Conservation (phyloP, 2,888 invertebrate species). For the Podotricha telesiphe region DNA sequence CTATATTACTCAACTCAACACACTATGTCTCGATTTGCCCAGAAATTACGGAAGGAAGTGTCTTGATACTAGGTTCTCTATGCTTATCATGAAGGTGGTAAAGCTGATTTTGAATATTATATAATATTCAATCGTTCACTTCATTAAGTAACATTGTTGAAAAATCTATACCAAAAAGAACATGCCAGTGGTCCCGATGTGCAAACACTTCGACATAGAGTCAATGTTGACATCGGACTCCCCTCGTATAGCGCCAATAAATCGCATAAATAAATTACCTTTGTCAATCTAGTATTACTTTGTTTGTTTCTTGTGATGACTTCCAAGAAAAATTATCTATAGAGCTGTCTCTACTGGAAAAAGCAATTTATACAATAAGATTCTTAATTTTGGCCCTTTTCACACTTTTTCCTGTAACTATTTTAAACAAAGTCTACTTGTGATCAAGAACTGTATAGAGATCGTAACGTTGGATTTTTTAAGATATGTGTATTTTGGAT, state of each 20-base stretch:
- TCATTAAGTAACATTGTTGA: conserved; percentile 33
- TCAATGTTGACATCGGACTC: conserved; percentile 72
- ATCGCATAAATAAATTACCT: conserved; percentile 80
- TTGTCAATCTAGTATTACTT: conserved; percentile 73
- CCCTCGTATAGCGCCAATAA: conserved; percentile 67
- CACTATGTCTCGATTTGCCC: too few species aligned
- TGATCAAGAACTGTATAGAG: too few species aligned
- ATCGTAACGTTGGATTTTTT: too few species aligned
- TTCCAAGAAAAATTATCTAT: conserved; percentile 11
- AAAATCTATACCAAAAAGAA: conserved; percentile 50
- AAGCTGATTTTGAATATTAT: too few species aligned
- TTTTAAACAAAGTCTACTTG: too few species aligned
- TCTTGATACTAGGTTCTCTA: too few species aligned
- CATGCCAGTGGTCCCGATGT: conserved; percentile 55
- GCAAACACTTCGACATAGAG: conserved; percentile 77
- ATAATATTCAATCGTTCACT: not conserved
- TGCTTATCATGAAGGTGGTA: too few species aligned
- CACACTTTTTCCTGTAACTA: too few species aligned
- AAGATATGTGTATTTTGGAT: too few species aligned
- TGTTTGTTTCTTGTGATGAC: conserved; percentile 52
- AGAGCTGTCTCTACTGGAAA: not conserved
- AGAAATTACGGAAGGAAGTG: too few species aligned
- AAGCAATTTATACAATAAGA: not conserved
- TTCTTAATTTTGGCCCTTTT: too few species aligned
- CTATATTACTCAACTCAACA: too few species aligned